A percentile compares a stretch with the other conserved stretches of the same genome.
These are phyloP conservation scores for Nansenia antarctica DNA, from an alignment of 2,113 vertebrate genomes.

Conservation along the genomic window DNA sequence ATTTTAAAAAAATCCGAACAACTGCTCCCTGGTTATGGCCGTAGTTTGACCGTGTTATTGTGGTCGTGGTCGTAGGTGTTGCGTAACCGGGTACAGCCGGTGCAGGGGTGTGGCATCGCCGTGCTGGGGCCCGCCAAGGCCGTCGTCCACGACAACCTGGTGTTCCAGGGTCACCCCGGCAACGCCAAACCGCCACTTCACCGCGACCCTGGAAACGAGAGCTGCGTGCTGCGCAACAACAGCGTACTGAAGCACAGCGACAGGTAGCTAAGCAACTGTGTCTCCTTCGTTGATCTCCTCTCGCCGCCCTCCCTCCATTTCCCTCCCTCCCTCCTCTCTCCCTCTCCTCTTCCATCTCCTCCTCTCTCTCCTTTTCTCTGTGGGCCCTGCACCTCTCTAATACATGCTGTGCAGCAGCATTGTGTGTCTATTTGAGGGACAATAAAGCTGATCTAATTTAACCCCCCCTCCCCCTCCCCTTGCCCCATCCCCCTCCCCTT, in stretches of 20 bases:
- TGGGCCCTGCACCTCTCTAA: too few relatives aligned
- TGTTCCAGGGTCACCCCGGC: conserved; percentile 84
- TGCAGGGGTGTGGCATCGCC: conserved; percentile 80
- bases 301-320: neutral
- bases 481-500: neutral
- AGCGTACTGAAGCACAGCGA: conserved; percentile 76
- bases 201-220: conserved; percentile 69
- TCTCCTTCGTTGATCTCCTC: neutral
- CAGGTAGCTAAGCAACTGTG: conserved; percentile 50
- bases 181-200: conserved; percentile 78
- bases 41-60: neutral
- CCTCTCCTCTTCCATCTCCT: neutral
- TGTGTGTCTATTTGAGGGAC: too few relatives aligned
- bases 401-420: too few relatives aligned
- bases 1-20: too few relatives aligned
- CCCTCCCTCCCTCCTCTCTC: neutral
- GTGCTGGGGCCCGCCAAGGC: conserved; percentile 83
- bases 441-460: too few relatives aligned
- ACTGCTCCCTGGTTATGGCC: too few relatives aligned
- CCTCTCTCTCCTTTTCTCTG: neutral
- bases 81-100: conserved; percentile 87
- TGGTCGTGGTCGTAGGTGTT: conserved; percentile 70
- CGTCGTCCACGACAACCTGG: conserved; percentile 85
- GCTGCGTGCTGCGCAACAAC: conserved; percentile 82
- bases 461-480: too few relatives aligned